Evolutionary conservation across 2,888 invertebrate genomes (phyloP), one percentile per base, ranked within the genome.

Genomic region (Theretra japonica): DNA sequence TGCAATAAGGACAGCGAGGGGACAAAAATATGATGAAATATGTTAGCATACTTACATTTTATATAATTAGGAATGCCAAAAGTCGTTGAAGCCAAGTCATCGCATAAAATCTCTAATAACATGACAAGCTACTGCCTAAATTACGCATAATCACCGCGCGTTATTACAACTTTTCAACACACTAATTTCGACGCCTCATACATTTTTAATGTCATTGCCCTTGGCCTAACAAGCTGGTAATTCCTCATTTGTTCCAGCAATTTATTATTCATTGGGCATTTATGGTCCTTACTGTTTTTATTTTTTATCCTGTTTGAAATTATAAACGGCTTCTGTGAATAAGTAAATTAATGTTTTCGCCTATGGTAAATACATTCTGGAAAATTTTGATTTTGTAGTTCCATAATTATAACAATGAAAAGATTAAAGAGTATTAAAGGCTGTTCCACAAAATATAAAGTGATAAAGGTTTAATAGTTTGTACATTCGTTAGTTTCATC

Each of bases 211-310:
- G 65, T 23, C 65, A 48, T 65, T 48, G 41, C 21, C 21, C 62
- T 62, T 41, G 28, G 59, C 28, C 59, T 33, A n/a, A 60, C 60
- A 60, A 33, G 62, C 33, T 62, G 21, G n/a, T 62, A 62, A 62
- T 62, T 62, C 33, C 65, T 48, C 65, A 65, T 65, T 65, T 48
- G 41, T 65, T 65, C 65, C 65, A 41, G 15, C 41, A 41, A 65
- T 65, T 48, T 48, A 48, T 48, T 48, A 48, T 65, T 65, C 41
- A 41, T 65, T 65, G 41, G 5, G 23, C 23, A 41, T 23, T 41
- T 41, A 65, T 48, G 21, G 17, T 17, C 8, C 41, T 21, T 48
- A 48, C 5, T 21, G 15, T 65, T 65, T 41, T 33, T 41, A 8
- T 41, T 11, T 33, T 33, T n/a, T 65, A 48, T 62, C 25, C 23